Base-by-base conservation (phyloP, 53 echinoderm and acorn worm species). In the Patiria pectinifera region DNA sequence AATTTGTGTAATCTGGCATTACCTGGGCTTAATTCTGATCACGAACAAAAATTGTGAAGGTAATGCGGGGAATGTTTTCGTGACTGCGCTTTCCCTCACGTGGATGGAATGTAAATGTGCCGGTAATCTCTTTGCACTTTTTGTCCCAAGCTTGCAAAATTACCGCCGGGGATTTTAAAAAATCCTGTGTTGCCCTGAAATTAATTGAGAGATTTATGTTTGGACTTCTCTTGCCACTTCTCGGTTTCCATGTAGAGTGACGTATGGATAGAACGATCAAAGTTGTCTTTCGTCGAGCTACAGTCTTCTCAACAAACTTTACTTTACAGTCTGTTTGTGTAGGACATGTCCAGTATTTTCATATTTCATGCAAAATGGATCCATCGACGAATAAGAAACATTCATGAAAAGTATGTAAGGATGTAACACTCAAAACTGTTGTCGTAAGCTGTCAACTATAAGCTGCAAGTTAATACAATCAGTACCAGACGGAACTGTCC, bases 61-160 rank as follows among this genome's bases (percentile, higher is more conserved):
- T 74, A 23, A 74, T 23, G 24, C 74, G 9, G 19, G 74, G 24
- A 74, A 74, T 24, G 24, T 22, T 23, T 5, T 24, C 74, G 22
- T 21, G 45, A 46, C 48, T 5, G 16, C 79, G 18, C 48, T 11
- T 79, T 44, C 13, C 85, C 21, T 4, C 48, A 47, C 72, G 14
- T 48, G n/a, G 16, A 72, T 86, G 86, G 59, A 75, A 75, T 86
- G 23, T 72, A n/a, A 21, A 75, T 86, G 26, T 14, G 2, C 49
- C 21, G 11, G 47, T 86, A 86, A 86, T 86, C 86, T 86, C 14
- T 86, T 49, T 86, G 86, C 49, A 86, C 86, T 86, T 86, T 85
- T 86, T 10, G 0, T 2, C 53, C 53, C 53, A 18, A 74, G 74
- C 71, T 22, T 15, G 71, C 22, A 22, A 26, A 71, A 71, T 46